These are phyloP conservation scores for Sorex araneus DNA, from an alignment of 2,113 vertebrate species.

Conservation along the genomic window DNA sequence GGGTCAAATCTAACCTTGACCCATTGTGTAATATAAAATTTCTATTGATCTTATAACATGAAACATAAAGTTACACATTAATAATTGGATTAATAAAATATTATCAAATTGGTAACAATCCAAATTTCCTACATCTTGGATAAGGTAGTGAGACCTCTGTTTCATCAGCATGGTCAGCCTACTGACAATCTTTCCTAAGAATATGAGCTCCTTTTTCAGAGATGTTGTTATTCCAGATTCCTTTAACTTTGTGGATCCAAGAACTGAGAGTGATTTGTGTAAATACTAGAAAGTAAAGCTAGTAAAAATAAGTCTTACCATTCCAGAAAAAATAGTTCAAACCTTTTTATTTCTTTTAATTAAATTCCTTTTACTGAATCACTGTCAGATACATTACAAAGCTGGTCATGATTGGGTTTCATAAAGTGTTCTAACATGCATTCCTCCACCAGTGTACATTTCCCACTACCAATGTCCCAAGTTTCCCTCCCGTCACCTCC, in stretches of 20 bases:
- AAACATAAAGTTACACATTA: background rate
- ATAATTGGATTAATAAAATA: background rate
- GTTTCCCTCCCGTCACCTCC: no score
- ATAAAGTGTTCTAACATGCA: no score
- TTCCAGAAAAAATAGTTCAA: background rate
- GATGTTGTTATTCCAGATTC: background rate
- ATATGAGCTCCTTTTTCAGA: background rate
- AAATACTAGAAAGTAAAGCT: background rate
- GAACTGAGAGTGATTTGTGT: background rate
- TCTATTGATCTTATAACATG: background rate
- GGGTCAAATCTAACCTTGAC: background rate
- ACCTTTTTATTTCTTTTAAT: background rate
- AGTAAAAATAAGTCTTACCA: background rate
- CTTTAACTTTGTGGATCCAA: background rate
- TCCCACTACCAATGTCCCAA: no score
- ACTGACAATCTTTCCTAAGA: background rate
- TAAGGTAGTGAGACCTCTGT: background rate
- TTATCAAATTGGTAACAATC: background rate
- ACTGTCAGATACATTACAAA: no score
- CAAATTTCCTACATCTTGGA: background rate
- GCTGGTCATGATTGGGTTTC: no score
- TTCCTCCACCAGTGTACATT: no score
- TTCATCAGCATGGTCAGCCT: no score
- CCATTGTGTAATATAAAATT: background rate
- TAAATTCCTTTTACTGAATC: no score